phyloP scores from a whole-genome alignment of 2,888 invertebrate genomes.

The Mesorhabditis belari region DNA sequence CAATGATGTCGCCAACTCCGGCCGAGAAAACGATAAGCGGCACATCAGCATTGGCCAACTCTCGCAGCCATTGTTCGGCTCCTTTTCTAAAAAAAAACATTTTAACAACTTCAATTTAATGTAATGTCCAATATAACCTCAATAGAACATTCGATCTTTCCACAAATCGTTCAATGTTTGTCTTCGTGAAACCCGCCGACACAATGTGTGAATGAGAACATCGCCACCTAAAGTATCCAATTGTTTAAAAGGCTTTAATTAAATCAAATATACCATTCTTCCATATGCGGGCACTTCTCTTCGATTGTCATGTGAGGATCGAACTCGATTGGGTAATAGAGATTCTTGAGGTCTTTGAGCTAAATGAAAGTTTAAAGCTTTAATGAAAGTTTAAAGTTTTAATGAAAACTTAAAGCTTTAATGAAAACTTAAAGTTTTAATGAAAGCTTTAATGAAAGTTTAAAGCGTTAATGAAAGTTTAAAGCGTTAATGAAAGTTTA shows the following conservation, averaged over 20 bases:
- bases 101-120: neutral
- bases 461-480: neutral
- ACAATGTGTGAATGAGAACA: slow-evolving; percentile 55
- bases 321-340: slow-evolving; percentile 53
- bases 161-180: slow-evolving; percentile 53
- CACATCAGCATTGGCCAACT: slow-evolving; percentile 54
- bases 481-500: neutral
- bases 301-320: slow-evolving; percentile 54
- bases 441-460: neutral
- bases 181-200: slow-evolving; percentile 49
- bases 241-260: neutral
- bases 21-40: slow-evolving; percentile 90
- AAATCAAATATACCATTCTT: slow-evolving; percentile 54
- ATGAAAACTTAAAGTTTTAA: neutral
- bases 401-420: no score
- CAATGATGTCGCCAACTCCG: slow-evolving; percentile 70
- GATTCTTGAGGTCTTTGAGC: slow-evolving; percentile 32
- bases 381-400: neutral
- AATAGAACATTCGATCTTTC: slow-evolving; percentile 16
- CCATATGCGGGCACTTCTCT: slow-evolving; percentile 58
- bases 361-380: slow-evolving; percentile 18
- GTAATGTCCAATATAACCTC: neutral
- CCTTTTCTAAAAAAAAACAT: slow-evolving; percentile 22
- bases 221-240: slow-evolving; percentile 46
- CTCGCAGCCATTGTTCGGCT: slow-evolving; percentile 24